A percentile compares a stretch with the other conserved stretches of the same genome.
Evolutionary conservation across 2,888 invertebrate species (phyloP).

Genomic region (Hydroisotoma schaefferi): DNA sequence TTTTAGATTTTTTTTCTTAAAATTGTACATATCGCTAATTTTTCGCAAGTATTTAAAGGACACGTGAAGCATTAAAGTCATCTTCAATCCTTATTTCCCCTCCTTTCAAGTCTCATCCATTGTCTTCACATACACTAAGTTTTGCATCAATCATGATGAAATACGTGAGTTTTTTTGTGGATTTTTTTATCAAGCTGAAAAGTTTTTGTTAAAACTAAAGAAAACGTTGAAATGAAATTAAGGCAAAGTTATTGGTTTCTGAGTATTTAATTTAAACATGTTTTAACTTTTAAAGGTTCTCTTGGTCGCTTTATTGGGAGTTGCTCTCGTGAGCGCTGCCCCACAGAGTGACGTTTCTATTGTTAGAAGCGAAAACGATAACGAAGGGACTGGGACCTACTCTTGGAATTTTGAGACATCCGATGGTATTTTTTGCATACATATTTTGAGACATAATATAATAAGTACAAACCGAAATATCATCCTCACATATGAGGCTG

Average conservation of each 20-base stretch:
- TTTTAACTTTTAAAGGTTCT: constrained; percentile 16
- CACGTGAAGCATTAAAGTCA: constrained; percentile 14
- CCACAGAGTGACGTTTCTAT: constrained; percentile 23
- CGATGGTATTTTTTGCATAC: too few relatives aligned
- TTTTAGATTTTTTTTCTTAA: too few relatives aligned
- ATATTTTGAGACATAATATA: too few relatives aligned
- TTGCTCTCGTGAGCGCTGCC: constrained; percentile 12
- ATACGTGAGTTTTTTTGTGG: constrained; percentile 18
- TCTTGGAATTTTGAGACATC: constrained; percentile 34
- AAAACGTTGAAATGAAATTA: neutral
- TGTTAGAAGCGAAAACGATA: constrained; percentile 29
- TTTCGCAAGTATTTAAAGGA: constrained; percentile 25
- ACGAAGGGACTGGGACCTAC: constrained; percentile 32
- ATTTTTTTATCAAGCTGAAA: neutral
- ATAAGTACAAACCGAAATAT: constrained; percentile 18
- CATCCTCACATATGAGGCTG: constrained; percentile 23
- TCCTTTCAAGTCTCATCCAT: neutral
- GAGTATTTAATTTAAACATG: neutral
- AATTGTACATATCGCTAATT: neutral
- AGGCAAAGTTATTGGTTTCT: neutral
- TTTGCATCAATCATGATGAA: constrained; percentile 22
- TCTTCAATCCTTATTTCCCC: constrained; percentile 19
- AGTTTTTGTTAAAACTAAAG: constrained; percentile 2
- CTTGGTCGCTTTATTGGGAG: constrained; percentile 21
- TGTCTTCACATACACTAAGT: neutral